Percentiles rank a stretch among this genome's conserved stretches.
Conservation (phyloP, 2,113 vertebrate species). For the Lasiurus borealis region DNA sequence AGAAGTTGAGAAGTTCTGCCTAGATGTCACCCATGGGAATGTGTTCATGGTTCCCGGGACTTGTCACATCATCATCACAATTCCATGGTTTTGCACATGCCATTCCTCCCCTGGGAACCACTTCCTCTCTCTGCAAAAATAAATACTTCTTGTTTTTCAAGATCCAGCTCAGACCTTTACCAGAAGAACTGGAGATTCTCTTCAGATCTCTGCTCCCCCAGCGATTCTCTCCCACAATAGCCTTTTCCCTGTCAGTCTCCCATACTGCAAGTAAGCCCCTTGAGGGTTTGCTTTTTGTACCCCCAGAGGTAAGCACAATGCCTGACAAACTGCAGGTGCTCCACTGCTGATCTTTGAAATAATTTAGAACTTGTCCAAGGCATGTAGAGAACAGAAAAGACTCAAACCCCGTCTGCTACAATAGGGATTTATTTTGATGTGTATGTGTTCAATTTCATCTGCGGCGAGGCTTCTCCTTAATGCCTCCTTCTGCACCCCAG, state of each 20-base stretch:
- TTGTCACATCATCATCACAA: not conserved
- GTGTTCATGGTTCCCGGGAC: not conserved
- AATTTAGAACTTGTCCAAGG: constrained; percentile 37
- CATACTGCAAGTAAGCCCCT: too few relatives aligned
- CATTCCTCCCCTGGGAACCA: not conserved
- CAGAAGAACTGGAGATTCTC: not conserved
- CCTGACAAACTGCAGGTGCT: not conserved
- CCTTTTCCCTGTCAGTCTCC: not conserved
- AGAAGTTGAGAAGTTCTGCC: not conserved
- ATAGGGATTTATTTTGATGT: not conserved
- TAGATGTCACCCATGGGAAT: not conserved
- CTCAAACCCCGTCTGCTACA: constrained; percentile 25
- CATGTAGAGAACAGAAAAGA: constrained; percentile 37
- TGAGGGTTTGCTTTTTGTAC: not conserved
- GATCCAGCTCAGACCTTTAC: not conserved
- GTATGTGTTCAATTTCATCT: not conserved
- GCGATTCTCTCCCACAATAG: not conserved
- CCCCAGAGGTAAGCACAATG: not conserved
- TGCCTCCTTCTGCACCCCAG: constrained; percentile 10
- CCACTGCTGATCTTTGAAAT: not conserved
- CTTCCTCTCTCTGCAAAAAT: not conserved
- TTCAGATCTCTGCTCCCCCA: not conserved
- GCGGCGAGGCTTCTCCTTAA: not conserved
- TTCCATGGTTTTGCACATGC: not conserved
- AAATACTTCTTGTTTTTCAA: not conserved